A percentile compares a stretch with the other conserved stretches of the same genome.
These are phyloP conservation scores for Cyprinella venusta DNA, from an alignment of 2,797 vertebrate genomes.

Conservation along the genomic window DNA sequence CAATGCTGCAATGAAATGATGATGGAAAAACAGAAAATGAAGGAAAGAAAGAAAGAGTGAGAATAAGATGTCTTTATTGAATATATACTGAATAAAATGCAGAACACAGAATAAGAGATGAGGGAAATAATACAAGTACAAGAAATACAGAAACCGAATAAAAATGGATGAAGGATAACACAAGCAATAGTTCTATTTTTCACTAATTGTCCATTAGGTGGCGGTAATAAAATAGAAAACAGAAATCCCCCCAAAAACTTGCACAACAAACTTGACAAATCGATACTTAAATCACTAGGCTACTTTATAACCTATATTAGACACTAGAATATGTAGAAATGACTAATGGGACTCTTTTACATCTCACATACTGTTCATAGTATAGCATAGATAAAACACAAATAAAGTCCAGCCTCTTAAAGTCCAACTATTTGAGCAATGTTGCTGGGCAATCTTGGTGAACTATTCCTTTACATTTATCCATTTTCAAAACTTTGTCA, in stretches of 20 bases:
- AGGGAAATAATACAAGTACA: not conserved
- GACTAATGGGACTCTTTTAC: not conserved
- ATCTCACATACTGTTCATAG: not conserved
- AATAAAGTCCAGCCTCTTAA: not conserved
- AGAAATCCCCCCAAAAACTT: not conserved
- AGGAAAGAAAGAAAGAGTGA: constrained; percentile 21
- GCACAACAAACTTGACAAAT: not conserved
- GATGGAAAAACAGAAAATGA: constrained; percentile 4
- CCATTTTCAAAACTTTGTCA: not conserved
- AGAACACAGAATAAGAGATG: constrained; percentile 8
- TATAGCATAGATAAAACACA: constrained; percentile 1
- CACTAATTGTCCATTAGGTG: constrained; percentile 5
- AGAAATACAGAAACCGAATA: constrained; percentile 20
- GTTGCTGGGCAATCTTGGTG: too few species aligned
- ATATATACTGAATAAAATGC: not conserved
- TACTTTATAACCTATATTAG: constrained; percentile 10
- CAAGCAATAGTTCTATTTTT: not conserved
- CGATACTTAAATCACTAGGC: constrained; percentile 8
- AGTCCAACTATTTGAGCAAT: too few species aligned
- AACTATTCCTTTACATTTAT: not conserved
- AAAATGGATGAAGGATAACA: not conserved
- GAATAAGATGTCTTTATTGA: constrained; percentile 39
- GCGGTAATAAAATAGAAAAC: not conserved
- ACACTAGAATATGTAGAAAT: constrained; percentile 7
- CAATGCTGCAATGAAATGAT: not conserved